These are phyloP conservation scores for Spongilla lacustris DNA, from an alignment of 37 sponge, comb jelly and placozoan species.

Conservation along the genomic window DNA sequence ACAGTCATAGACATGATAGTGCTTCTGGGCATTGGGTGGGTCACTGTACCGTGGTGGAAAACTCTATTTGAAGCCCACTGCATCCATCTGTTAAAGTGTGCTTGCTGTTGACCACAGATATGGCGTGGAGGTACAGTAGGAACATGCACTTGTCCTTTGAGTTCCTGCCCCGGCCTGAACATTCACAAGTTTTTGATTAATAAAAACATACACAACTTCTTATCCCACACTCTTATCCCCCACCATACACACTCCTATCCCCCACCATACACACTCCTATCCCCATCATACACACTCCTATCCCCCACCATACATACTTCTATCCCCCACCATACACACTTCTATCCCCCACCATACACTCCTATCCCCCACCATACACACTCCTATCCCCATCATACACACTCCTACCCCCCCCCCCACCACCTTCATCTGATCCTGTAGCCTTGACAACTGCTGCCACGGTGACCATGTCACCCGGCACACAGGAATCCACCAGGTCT, in stretches of 20 bases:
- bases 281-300: too few species aligned
- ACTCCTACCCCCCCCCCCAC: too few species aligned
- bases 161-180: slow-evolving; percentile 25
- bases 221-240: too few species aligned
- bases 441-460: slow-evolving; percentile 96
- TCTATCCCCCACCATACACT: too few species aligned
- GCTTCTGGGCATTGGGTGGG: neutral
- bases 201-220: too few species aligned
- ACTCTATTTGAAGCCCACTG: slow-evolving; percentile 64
- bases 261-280: too few species aligned
- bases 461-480: slow-evolving; percentile 95
- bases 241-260: too few species aligned
- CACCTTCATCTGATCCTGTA: slow-evolving; percentile 77
- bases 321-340: too few species aligned
- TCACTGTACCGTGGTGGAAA: slow-evolving; percentile 66
- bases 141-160: slow-evolving; percentile 94
- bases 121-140: slow-evolving; percentile 85
- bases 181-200: too few species aligned
- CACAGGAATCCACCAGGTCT: slow-evolving; percentile 91
- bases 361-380: neutral
- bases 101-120: slow-evolving; percentile 71
- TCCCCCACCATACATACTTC: too few species aligned
- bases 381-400: neutral
- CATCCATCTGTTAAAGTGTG: slow-evolving; percentile 7
- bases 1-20: neutral